Conservation (phyloP, 2,888 invertebrate genomes). For the Cremastobaeus sp. region DNA sequence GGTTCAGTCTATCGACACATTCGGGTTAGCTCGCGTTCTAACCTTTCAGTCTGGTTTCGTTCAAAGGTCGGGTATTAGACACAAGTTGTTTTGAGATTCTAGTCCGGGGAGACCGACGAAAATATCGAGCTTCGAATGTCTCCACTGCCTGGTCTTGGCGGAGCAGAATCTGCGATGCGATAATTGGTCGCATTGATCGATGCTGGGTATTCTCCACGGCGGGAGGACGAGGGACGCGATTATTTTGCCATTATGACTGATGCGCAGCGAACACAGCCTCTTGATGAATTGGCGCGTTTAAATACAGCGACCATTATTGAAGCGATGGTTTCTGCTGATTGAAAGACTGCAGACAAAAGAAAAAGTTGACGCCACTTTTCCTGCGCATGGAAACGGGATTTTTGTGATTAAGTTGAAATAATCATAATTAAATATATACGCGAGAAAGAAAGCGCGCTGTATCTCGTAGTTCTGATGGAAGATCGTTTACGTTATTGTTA, state of each 20-base stretch:
- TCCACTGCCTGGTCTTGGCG: constrained; percentile 47
- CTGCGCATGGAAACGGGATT: background rate
- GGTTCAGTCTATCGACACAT: constrained; percentile 51
- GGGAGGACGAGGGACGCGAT: constrained; percentile 24
- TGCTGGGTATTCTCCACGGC: constrained; percentile 12
- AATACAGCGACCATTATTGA: background rate
- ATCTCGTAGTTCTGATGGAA: constrained; percentile 2
- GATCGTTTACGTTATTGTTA: constrained; percentile 15
- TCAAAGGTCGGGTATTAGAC: constrained; percentile 68
- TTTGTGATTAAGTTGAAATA: constrained; percentile 32
- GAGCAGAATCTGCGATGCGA: constrained; percentile 22
- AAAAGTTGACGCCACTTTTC: constrained; percentile 18
- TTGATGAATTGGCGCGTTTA: background rate
- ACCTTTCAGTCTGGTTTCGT: constrained; percentile 61
- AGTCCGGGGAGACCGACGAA: constrained; percentile 50
- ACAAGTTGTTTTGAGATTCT: constrained; percentile 60
- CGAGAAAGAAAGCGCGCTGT: constrained; percentile 25
- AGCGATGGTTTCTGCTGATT: background rate
- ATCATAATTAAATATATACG: constrained; percentile 33
- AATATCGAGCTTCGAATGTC: constrained; percentile 56
- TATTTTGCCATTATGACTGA: constrained; percentile 31
- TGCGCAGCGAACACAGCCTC: no score
- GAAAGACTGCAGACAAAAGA: background rate
- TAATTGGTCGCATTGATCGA: constrained; percentile 36
- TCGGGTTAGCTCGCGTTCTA: constrained; percentile 56